Evolutionary conservation across 2,113 vertebrate species (phyloP), one percentile per base, ranked within the genome.

Genomic region (Cephalopholis sonnerati): DNA sequence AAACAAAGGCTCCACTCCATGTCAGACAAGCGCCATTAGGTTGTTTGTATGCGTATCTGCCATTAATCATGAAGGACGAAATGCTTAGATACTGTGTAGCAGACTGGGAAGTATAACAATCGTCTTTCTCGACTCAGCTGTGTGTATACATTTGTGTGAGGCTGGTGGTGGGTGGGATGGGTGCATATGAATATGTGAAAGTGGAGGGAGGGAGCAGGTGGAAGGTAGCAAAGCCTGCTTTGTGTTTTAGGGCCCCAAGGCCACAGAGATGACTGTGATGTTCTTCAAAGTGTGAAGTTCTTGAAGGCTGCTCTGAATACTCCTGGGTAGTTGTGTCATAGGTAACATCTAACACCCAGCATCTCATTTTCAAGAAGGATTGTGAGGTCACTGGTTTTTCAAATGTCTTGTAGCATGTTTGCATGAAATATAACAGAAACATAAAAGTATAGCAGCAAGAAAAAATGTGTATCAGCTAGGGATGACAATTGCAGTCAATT

Each of bases 221-320:
- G n/a, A 77, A 13, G 24, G 46, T 89, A 87, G 44, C 36, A 53
- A 22, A 13, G 46, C 76, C 36, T 12, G 11, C 67, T 51, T 63
- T 55, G 7, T 68, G 25, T 67, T 68, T 50, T 29, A 18, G 7
- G 32, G 50, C n/a, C n/a, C 32, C 32, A 64, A 13, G 91, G 82
- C 88, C 94, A 92, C 89, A 68, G 91, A 91, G 88, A 91, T 6
- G 27, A 84, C 93, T 94, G 93, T 92, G 90, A 95, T 94, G 95
- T 96, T 95, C 93, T 66, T 83, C 61, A 75, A 64, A 62, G 72
- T 39, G 27, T 8, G 29, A 63, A 27, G n/a, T 15, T 75, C 48
- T 27, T 74, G 50, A 95, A 88, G 77, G 86, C 87, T 73, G 82
- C 91, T 89, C 81, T 84, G 92, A 85, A 89, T 29, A 79, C 78